A percentile compares a stretch with the other conserved stretches of the same genome.
Conservation (phyloP, 2,113 vertebrate species). For the Bambusicola thoracicus region DNA sequence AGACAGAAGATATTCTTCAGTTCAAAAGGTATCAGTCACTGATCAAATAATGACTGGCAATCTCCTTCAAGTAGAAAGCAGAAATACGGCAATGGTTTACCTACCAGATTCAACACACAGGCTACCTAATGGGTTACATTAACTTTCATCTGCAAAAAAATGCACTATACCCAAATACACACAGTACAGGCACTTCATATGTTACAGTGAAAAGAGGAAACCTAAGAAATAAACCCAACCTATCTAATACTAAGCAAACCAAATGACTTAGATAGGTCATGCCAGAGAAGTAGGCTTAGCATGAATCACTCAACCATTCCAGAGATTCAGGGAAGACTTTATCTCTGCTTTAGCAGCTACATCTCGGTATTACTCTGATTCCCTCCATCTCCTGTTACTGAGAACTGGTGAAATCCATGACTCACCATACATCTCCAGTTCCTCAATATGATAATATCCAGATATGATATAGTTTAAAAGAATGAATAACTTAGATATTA, state of each 20-base stretch:
- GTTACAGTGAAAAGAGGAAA: neutral
- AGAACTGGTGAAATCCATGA: neutral
- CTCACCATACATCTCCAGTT: neutral
- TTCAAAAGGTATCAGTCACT: neutral
- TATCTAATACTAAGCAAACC: neutral
- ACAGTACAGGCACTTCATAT: neutral
- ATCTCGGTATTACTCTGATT: neutral
- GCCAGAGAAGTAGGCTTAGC: neutral
- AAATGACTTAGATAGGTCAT: neutral
- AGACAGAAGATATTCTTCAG: neutral
- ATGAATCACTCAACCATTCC: neutral
- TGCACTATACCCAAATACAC: neutral
- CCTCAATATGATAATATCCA: neutral
- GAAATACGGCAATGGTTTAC: neutral
- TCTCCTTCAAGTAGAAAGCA: neutral
- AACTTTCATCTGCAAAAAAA: neutral
- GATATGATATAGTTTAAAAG: neutral
- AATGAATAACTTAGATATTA: neutral
- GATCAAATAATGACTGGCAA: neutral
- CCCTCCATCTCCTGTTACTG: neutral
- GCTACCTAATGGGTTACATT: neutral
- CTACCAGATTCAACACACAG: neutral
- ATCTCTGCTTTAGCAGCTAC: neutral
- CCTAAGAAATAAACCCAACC: neutral
- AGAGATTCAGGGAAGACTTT: neutral